These are phyloP conservation scores for Pantherophis alleghaniensis DNA, from an alignment of 2,797 vertebrate genomes.

Conservation along the genomic window DNA sequence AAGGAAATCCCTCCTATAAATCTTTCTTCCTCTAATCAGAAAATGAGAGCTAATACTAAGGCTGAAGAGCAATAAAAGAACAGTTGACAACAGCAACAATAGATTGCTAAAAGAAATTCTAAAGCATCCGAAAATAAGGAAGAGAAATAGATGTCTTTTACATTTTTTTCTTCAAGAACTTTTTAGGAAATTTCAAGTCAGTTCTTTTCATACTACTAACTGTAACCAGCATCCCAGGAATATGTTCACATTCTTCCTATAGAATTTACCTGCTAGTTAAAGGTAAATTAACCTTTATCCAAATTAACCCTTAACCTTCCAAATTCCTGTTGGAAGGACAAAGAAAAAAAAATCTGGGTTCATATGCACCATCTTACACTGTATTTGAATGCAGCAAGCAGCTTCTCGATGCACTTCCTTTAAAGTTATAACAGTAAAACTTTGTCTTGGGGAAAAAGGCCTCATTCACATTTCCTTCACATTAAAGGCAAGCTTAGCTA, in stretches of 20 bases:
- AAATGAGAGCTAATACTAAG: background rate
- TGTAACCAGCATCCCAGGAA: background rate
- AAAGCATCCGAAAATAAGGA: background rate
- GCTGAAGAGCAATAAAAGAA: background rate
- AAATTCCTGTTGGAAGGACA: background rate
- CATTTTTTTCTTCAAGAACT: background rate
- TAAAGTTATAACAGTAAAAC: constrained; percentile 52
- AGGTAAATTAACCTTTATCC: no score
- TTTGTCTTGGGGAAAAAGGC: constrained; percentile 43
- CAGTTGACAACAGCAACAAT: background rate
- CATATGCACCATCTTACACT: background rate
- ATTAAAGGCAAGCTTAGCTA: constrained; percentile 57
- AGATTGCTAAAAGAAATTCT: background rate
- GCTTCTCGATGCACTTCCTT: background rate
- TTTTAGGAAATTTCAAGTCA: background rate
- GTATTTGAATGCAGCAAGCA: background rate
- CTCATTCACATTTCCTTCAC: constrained; percentile 43
- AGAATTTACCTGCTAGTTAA: background rate
- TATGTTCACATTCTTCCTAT: background rate
- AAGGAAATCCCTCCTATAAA: background rate
- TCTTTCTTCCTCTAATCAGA: background rate
- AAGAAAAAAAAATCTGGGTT: background rate
- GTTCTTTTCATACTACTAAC: background rate
- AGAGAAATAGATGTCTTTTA: background rate
- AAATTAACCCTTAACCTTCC: no score